Base-by-base conservation (phyloP, 2,797 vertebrate genomes). In the Acanthopagrus latus region DNA sequence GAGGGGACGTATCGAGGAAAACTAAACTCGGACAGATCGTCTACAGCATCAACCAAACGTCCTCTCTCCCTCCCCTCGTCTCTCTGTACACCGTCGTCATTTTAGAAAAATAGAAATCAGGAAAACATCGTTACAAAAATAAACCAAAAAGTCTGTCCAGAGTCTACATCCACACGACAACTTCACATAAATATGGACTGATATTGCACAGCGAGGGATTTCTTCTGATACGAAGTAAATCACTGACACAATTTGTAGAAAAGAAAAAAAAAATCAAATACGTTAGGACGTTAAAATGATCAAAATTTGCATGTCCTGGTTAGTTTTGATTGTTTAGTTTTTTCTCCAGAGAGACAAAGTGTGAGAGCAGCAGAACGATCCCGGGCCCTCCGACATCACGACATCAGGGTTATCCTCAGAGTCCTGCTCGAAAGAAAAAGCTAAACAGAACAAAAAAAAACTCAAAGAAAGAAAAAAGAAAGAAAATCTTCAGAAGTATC, bases 71-170 rank as follows among this genome's bases (percentile, higher is more conserved):
- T 33, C 27, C 23, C n/a, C 25, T 64, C 58, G 1, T 88, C 58
- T 47, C 48, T 81, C 76, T 66, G 70, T 29, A 74, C 23, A 33
- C 83, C 43, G 11, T 75, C 57, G 44, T 80, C 33, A 38, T 78
- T 90, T 92, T 94, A 95, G 90, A 95, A 95, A 96, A 95, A 96
- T 95, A 94, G 74, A 94, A 93, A 93, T 93, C 85, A 93, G 91
- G 90, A 89, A 89, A 92, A 92, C 80, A 75, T 88, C 23, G 4
- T 93, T 94, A 93, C 83, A 94, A 95, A 95, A 95, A 95, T 95
- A 95, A 94, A 92, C 63, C 71, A 74, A 90, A 89, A 87, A 78
- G 78, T 89, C 83, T 5, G 58, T 92, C 83, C 81, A 82, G 74
- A 84, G 82, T 92, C 83, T 76, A 89, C 80, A 59, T 90, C 92